Percentiles rank a stretch among this genome's conserved stretches.
Conservation (phyloP, 1,140 invertebrate genomes). For the Cydia strobilella region DNA sequence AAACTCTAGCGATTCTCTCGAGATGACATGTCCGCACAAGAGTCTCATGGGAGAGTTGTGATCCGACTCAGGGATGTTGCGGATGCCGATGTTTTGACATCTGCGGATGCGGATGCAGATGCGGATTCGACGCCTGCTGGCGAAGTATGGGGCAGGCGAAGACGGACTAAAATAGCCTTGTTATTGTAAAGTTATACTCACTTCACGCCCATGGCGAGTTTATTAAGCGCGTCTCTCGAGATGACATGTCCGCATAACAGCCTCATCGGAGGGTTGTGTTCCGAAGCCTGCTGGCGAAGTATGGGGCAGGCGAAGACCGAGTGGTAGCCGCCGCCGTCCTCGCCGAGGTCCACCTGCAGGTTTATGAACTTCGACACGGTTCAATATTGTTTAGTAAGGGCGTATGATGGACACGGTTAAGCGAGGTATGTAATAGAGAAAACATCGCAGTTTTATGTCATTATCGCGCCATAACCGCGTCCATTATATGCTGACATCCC, state of each 20-base stretch:
- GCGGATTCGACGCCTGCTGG: slow-evolving; percentile 97
- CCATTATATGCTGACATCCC: no score
- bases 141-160: slow-evolving; percentile 99
- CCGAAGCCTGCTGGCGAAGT: slow-evolving; percentile 96
- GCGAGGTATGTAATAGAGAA: no score
- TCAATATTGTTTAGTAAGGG: neutral
- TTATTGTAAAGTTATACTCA: slow-evolving; percentile 64
- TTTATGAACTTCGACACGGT: slow-evolving; percentile 16
- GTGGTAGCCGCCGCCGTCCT: slow-evolving; percentile 94
- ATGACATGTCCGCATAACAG: slow-evolving; percentile 99
- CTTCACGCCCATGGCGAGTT: slow-evolving; percentile 96
- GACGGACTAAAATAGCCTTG: slow-evolving; percentile 95
- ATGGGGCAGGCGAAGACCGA: slow-evolving; percentile 99
- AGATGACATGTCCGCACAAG: slow-evolving; percentile 98
- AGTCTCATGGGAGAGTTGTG: slow-evolving; percentile 98
- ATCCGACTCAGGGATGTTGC: no score
- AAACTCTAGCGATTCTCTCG: slow-evolving; percentile 90
- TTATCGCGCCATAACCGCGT: no score
- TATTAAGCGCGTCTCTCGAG: slow-evolving; percentile 97
- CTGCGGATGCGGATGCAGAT: no score
- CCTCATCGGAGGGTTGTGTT: slow-evolving; percentile 98
- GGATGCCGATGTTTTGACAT: no score
- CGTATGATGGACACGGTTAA: neutral
- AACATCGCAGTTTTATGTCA: no score
- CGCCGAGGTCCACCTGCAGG: slow-evolving; percentile 80